Conservation (phyloP, 2,113 vertebrate species). For the Salvelinus sp. region DNA sequence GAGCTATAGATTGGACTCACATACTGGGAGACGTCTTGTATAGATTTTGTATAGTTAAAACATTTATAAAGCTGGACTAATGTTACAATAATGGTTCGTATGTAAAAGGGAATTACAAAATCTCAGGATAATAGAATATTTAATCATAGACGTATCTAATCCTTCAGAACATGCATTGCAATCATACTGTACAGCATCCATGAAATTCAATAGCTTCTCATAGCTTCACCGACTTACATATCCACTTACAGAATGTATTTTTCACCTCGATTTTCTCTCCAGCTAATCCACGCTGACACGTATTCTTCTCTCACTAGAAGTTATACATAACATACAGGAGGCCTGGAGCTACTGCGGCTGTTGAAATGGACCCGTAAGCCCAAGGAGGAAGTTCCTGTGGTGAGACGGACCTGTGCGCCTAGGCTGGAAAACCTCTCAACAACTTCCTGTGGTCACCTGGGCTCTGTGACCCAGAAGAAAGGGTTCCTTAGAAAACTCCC, state of each 20-base stretch:
- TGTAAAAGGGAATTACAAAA: too few relatives aligned
- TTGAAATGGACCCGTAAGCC: constrained; percentile 69
- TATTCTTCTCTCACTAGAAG: neutral
- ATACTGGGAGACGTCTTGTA: too few relatives aligned
- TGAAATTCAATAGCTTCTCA: too few relatives aligned
- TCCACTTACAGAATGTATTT: neutral
- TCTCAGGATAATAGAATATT: too few relatives aligned
- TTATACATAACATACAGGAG: neutral
- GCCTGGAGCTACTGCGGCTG: constrained; percentile 25
- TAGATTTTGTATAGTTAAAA: neutral
- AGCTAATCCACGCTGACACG: constrained; percentile 23
- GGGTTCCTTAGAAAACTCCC: constrained; percentile 75
- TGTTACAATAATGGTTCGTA: neutral
- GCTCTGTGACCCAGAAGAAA: constrained; percentile 79
- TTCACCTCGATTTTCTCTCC: neutral
- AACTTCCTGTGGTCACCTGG: constrained; percentile 83
- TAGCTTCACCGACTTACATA: neutral
- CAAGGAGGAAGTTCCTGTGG: constrained; percentile 87
- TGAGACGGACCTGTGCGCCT: constrained; percentile 74
- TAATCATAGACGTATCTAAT: neutral
- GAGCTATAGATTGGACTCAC: too few relatives aligned
- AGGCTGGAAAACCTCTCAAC: constrained; percentile 81
- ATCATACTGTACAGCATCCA: neutral
- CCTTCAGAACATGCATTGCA: neutral
- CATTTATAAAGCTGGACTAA: neutral